Base-by-base conservation (phyloP, 2,113 vertebrate species). In the Gymnobelideus leadbeateri region DNA sequence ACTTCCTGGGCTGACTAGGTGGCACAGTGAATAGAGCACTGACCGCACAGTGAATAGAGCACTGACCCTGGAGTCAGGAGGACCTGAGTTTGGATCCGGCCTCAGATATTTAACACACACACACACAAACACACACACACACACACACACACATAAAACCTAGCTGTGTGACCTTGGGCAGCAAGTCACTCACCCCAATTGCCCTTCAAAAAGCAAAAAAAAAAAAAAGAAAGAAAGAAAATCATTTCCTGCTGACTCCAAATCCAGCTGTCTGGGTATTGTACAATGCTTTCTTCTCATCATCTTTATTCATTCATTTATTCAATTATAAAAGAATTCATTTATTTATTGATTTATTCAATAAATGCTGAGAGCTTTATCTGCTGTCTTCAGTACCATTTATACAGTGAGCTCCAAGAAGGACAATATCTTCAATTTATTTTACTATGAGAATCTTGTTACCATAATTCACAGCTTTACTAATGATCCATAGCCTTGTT, bases 291-390 rank as follows among this genome's bases (percentile, higher is more conserved):
- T 3, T 4, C 54, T 51, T 14, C 68, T 51, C 21, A 25, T 24
- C 19, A 51, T 31, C 0, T 25, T 52, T 7, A 51, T n/a, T 53
- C 31, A 51, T 89, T n/a, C 28, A 47, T 93, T 49, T 24, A n/a
- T 19, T 14, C 31, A 77, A 77, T 77, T 77, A n/a, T 77, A 31
- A n/a, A n/a, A 43, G 28, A 1, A 24, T 28, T 91, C 53, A 37
- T 51, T 53, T 43, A 57, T 68, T 91, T 47, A 91, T 61, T 92
- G 43, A 51, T 89, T 50, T 91, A 16, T 6, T 55, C 6, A 46
- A 68, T 94, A 94, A 55, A 92, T 93, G 61, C 51, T 52, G 51
- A 93, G 61, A 91, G 37, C 5, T 90, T 95, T 50, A 52, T 4
- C 54, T 89, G 95, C 90, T 93, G 25, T 0, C 31, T 7, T 47